phyloP scores from a whole-genome alignment of 2,113 vertebrate species.

The Pagrus major region DNA sequence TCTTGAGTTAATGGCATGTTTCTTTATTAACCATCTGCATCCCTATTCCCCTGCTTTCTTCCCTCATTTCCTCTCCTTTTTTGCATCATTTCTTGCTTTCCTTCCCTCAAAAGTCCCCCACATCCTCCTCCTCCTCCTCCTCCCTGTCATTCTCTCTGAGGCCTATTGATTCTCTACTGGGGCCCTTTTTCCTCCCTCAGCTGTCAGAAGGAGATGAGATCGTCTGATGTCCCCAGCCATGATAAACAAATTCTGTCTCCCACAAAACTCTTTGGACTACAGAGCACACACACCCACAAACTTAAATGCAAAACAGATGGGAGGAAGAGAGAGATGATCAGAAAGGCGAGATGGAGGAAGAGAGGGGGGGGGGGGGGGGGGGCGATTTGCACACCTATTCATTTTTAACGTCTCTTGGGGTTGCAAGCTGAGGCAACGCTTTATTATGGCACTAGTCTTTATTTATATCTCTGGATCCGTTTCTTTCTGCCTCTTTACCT shows the following conservation, averaged over 20 bases:
- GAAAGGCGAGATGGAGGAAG: conserved; percentile 12
- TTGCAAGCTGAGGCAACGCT: conserved; percentile 14
- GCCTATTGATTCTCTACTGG: conserved; percentile 57
- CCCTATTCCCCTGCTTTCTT: conserved; percentile 2
- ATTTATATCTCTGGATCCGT: conserved; percentile 13
- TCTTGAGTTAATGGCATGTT: conserved; percentile 15
- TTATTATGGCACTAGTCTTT: conserved; percentile 1
- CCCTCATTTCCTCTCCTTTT: conserved; percentile 33
- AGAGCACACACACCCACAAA: conserved; percentile 32
- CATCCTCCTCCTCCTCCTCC: conserved; percentile 16
- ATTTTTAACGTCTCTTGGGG: conserved; percentile 54
- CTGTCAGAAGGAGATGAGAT: conserved; percentile 61
- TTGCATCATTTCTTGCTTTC: conserved; percentile 23
- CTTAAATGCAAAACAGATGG: conserved; percentile 53
- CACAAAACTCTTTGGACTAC: conserved; percentile 35
- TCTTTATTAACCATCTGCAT: conserved; percentile 64
- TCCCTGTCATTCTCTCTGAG: conserved; percentile 42
- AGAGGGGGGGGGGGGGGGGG: not conserved
- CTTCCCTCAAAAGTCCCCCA: not conserved
- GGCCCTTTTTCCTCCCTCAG: conserved; percentile 30
- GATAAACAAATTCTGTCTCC: conserved; percentile 60
- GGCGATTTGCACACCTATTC: conserved; percentile 70
- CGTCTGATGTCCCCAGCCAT: conserved; percentile 46
- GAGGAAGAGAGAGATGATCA: conserved; percentile 30
- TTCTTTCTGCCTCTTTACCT: not conserved